Base-by-base conservation (phyloP, 2,797 vertebrate genomes). In the Periparus ater region DNA sequence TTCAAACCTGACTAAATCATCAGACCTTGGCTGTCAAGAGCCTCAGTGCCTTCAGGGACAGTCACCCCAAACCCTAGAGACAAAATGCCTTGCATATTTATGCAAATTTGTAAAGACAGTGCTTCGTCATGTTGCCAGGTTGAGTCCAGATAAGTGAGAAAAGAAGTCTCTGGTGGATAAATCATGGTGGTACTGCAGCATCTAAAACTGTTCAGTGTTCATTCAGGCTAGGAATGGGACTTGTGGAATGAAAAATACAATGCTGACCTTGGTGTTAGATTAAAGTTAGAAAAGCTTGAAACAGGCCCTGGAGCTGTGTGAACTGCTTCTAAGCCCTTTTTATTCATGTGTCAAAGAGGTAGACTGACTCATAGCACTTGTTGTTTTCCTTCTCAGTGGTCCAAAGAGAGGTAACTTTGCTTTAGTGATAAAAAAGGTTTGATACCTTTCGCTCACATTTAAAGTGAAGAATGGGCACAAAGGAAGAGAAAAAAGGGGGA, bases 271-370 rank as follows among this genome's bases (percentile, higher is more conserved):
- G 61, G 23, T 72, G 47, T 76, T 77, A 44, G 23, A 74, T 9
- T 72, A 58, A 88, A 94, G 72, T 66, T 82, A 93, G 75, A 63
- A 91, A 80, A 88, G 21, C 79, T 85, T 88, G 57, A 85, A 88
- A 67, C 32, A 66, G 34, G 9, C 65, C 68, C 60, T 80, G 61
- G 45, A 88, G 85, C 54, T 70, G 67, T 44, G 11, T 51, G 36
- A 76, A 79, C 48, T 73, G 9, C 80, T 82, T 93, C 72, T 80
- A 27, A 91, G 40, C 18, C 25, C 9, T 22, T 45, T 61, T 61
- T 57, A 44, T 18, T 16, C 30, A 7, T 51, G 14, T 63, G n/a
- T 70, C n/a, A 40, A 30, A 87, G 53, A 51, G 23, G 45, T 60
- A 89, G 92, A 89, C 51, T 48, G 68, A 76, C 22, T 89, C 16